phyloP scores from a whole-genome alignment of 2,888 invertebrate species.

The Leptinotarsa haldemani region DNA sequence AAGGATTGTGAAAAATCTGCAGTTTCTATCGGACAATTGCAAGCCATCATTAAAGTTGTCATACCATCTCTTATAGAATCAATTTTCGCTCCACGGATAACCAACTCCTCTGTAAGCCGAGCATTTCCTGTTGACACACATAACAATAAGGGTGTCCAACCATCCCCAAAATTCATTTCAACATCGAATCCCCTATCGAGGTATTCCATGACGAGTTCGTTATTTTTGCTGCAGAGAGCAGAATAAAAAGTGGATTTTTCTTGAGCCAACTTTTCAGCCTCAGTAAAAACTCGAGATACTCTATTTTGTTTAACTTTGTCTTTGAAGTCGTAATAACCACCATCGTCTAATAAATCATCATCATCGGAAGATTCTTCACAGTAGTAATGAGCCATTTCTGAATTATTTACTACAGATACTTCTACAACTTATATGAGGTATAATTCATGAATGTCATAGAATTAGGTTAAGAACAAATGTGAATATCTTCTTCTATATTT shows the following conservation, averaged over 20 bases:
- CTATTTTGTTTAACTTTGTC: slow-evolving; percentile 23
- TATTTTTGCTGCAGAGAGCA: slow-evolving; percentile 46
- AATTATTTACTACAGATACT: background rate
- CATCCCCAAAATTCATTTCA: slow-evolving; percentile 67
- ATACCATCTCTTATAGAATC: slow-evolving; percentile 69
- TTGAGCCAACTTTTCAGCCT: slow-evolving; percentile 41
- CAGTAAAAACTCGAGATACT: slow-evolving; percentile 33
- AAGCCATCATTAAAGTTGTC: slow-evolving; percentile 74
- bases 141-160: slow-evolving; percentile 73
- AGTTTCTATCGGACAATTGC: slow-evolving; percentile 68
- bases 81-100: slow-evolving; percentile 71
- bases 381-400: slow-evolving; percentile 7
- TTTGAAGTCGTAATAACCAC: slow-evolving; percentile 34
- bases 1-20: slow-evolving; percentile 66
- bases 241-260: slow-evolving; percentile 43
- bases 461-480: no score
- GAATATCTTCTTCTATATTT: no score
- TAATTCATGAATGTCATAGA: no score
- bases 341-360: slow-evolving; percentile 29
- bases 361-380: slow-evolving; percentile 3
- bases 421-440: background rate
- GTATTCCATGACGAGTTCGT: slow-evolving; percentile 41
- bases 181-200: slow-evolving; percentile 62
- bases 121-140: slow-evolving; percentile 71
- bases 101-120: slow-evolving; percentile 67